Base-by-base conservation (phyloP, 2,113 vertebrate species). In the Dasypus novemcinctus region DNA sequence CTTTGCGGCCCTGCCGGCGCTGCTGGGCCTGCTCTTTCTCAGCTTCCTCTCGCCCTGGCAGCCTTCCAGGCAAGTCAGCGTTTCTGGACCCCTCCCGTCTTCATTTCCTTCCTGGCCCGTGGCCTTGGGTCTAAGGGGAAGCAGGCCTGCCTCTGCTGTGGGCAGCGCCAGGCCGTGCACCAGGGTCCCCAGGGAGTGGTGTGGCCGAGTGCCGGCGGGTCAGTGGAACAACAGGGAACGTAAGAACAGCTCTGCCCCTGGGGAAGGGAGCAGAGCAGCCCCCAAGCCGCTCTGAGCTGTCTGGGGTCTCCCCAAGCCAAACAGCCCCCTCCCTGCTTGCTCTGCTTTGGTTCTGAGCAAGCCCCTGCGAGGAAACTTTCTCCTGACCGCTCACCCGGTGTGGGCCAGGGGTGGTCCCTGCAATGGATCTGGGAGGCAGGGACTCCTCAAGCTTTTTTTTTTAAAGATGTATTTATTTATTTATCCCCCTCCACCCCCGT, bases 41-140 rank as follows among this genome's bases (percentile, higher is more conserved):
- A 31, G 49, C 38, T 94, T 75, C 38, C 71, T 95, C 68, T 71
- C 66, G 85, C n/a, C n/a, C 10, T 11, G 21, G 78, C 89, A 57
- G 72, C 23, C 82, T 94, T 82, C 38, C 76, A 81, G 92, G 63
- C 27, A 7, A 81, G 71, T 92, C 96, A 95, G 96, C 49, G 1
- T 66, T 85, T 95, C 85, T 88, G 84, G 57, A 36, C n/a, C 78
- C 85, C 91, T 36, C 82, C 88, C 86, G 66, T 84, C 41, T 52
- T 49, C 52, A 20, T 86, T 96, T 96, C 97, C 95, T 97, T 89
- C 91, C 71, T 2, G 4, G 63, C 85, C 49, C 33, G 59, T 79
- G 91, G 95, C 96, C 93, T 95, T 86, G 91, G 75, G 66, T 79
- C 79, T 91, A 46, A 81, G 87, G 82, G 76, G 88, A 90, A 96